Conservation (phyloP, 2,888 invertebrate genomes). For the Trachelus iudaicus region DNA sequence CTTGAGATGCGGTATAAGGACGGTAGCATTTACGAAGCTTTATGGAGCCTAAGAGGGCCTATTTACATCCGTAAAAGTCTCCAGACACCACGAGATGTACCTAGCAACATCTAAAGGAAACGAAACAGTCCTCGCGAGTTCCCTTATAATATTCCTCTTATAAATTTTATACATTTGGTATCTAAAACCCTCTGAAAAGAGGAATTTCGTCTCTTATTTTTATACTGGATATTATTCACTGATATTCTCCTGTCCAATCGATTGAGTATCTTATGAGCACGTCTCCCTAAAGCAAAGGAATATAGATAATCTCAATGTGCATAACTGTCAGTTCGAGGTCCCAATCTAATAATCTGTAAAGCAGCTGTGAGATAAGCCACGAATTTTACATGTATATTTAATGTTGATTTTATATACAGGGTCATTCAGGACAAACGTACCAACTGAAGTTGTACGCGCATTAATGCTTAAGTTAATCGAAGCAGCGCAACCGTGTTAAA, state of each 20-base stretch:
- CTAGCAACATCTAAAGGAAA: not conserved
- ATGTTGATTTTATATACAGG: not conserved
- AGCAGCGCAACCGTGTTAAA: too few relatives aligned
- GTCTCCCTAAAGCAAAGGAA: not conserved
- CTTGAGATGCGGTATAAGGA: not conserved
- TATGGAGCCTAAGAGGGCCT: not conserved
- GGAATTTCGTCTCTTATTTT: not conserved
- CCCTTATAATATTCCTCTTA: not conserved
- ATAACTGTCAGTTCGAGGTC: not conserved
- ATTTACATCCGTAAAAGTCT: not conserved
- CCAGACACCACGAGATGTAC: not conserved
- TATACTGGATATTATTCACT: not conserved
- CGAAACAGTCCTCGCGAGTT: not conserved
- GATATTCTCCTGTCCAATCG: not conserved
- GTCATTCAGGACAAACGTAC: too few relatives aligned
- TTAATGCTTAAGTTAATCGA: too few relatives aligned
- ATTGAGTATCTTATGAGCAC: not conserved
- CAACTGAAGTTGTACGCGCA: too few relatives aligned
- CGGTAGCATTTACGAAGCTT: not conserved
- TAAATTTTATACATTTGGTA: not conserved
- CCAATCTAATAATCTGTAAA: not conserved
- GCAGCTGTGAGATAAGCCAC: not conserved
- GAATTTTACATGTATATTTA: not conserved
- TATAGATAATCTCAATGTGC: not conserved
- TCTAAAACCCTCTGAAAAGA: not conserved